Evolutionary conservation across 1,140 invertebrate species (phyloP).

Genomic region (Proctacanthus coquilletti): DNA sequence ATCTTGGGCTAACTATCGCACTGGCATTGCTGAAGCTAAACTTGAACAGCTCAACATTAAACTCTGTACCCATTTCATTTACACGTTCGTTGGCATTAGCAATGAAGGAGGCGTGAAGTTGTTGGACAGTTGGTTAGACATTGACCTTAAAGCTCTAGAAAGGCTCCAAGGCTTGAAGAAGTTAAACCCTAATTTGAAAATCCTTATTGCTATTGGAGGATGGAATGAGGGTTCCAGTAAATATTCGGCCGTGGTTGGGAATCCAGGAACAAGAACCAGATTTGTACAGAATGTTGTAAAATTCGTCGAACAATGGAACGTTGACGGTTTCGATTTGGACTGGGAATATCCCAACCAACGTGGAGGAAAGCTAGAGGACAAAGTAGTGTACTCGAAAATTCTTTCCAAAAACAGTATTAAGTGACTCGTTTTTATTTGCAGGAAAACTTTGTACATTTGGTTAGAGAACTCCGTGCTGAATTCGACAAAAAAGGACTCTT

Average conservation of each 20-base stretch:
- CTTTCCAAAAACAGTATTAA: too few relatives aligned
- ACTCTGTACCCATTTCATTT: constrained; percentile 53
- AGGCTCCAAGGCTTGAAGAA: constrained; percentile 25
- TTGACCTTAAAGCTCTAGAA: constrained; percentile 26
- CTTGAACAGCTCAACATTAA: constrained; percentile 39
- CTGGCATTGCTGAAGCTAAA: constrained; percentile 37
- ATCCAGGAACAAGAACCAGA: constrained; percentile 24
- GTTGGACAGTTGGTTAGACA: constrained; percentile 45
- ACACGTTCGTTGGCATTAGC: constrained; percentile 46
- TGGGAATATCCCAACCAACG: constrained; percentile 45
- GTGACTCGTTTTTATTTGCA: too few relatives aligned
- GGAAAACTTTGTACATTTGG: constrained; percentile 32
- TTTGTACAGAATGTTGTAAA: constrained; percentile 34
- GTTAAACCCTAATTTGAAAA: constrained; percentile 43
- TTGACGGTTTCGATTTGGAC: constrained; percentile 51
- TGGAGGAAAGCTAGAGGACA: constrained; percentile 33
- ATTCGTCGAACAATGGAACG: constrained; percentile 35
- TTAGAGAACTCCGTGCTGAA: constrained; percentile 37
- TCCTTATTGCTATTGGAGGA: constrained; percentile 56
- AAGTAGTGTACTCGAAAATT: too few relatives aligned
- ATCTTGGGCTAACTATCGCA: constrained; percentile 45
- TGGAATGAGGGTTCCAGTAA: constrained; percentile 51
- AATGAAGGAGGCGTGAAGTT: constrained; percentile 26
- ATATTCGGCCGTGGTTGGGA: constrained; percentile 37
- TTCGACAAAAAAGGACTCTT: constrained; percentile 29